Evolutionary conservation across 2,113 vertebrate species (phyloP).

Genomic region (Xenotilapia caudafasciata): DNA sequence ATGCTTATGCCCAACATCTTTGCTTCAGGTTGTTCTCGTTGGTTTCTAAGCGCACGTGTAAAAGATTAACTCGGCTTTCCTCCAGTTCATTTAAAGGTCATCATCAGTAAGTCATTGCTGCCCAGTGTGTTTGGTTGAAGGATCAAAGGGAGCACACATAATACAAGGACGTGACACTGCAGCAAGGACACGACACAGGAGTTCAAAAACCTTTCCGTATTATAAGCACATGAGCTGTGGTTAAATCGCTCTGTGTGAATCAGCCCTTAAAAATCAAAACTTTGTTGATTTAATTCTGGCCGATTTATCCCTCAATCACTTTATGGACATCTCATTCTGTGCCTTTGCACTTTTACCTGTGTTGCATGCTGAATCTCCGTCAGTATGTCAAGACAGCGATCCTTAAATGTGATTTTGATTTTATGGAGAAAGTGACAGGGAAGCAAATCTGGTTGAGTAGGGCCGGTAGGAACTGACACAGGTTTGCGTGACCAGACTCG

Average conservation of each 20-base stretch:
- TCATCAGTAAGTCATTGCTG: background rate
- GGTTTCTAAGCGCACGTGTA: background rate
- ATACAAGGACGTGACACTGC: background rate
- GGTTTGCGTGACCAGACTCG: background rate
- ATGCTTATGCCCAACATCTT: background rate
- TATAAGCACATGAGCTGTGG: background rate
- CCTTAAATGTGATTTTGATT: background rate
- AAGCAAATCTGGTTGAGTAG: background rate
- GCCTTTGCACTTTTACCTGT: background rate
- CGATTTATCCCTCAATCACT: background rate
- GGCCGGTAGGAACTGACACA: background rate
- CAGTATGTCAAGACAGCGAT: background rate
- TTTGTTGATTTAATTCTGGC: background rate
- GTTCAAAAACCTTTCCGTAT: background rate
- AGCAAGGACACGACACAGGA: background rate
- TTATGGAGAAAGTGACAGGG: background rate
- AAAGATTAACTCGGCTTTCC: background rate
- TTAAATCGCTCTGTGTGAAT: background rate
- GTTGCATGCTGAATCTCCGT: background rate
- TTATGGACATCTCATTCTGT: background rate
- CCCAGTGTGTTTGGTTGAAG: background rate
- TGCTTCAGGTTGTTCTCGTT: background rate
- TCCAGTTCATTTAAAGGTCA: background rate
- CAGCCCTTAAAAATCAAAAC: fast-evolving
- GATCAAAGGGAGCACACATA: background rate